These are phyloP conservation scores for Chelidonichthys spinosus DNA, from an alignment of 2,797 vertebrate species.

Conservation along the genomic window DNA sequence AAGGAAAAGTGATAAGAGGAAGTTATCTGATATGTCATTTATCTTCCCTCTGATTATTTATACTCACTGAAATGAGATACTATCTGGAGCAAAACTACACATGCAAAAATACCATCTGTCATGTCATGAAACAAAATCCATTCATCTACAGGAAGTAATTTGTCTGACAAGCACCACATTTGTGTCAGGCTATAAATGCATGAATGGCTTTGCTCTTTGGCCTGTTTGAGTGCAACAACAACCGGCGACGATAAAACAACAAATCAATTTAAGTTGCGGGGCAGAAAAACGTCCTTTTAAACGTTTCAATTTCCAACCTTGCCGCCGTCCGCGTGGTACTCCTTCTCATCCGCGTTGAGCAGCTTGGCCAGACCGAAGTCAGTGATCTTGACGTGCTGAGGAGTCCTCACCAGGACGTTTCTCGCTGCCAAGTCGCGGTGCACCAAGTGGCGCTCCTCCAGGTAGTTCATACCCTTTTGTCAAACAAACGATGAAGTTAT, in stretches of 20 bases:
- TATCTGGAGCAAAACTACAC: constrained; percentile 46
- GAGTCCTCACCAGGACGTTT: constrained; percentile 96
- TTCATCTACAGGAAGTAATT: constrained; percentile 36
- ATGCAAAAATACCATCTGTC: constrained; percentile 38
- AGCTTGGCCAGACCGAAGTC: constrained; percentile 98
- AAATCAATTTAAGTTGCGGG: background rate
- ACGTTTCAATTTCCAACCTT: constrained; percentile 84
- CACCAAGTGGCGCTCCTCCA: constrained; percentile 96
- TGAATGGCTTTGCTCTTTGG: background rate
- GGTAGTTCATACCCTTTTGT: constrained; percentile 95
- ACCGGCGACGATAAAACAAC: background rate
- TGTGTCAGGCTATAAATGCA: constrained; percentile 11
- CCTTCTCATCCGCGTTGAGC: constrained; percentile 94
- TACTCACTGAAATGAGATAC: constrained; percentile 44
- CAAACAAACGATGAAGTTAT: constrained; percentile 48
- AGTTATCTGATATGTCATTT: constrained; percentile 41
- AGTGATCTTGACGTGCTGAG: constrained; percentile 97
- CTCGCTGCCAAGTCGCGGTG: constrained; percentile 97
- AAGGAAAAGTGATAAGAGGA: constrained; percentile 24
- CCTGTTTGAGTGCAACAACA: background rate
- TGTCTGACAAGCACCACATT: background rate
- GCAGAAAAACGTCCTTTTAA: background rate
- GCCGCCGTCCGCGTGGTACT: constrained; percentile 96
- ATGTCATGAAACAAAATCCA: constrained; percentile 4
- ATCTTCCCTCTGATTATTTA: constrained; percentile 46